A percentile compares a stretch with the other conserved stretches of the same genome.
Conservation (phyloP, 2,797 vertebrate species). For the Chaetophractus vellerosus region DNA sequence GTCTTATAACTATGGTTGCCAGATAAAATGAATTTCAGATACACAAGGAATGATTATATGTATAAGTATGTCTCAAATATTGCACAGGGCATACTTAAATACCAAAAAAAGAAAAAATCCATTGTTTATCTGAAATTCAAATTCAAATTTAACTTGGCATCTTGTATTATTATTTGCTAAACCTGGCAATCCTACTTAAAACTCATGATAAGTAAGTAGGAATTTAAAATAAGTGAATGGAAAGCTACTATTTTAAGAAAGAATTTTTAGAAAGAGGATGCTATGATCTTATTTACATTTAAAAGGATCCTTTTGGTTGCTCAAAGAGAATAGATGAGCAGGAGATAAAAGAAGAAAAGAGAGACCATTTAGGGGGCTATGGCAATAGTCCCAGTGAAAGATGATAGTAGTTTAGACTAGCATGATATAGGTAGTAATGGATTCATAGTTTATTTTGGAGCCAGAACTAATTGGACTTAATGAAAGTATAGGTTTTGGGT, state of each 20-base stretch:
- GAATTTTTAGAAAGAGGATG: neutral
- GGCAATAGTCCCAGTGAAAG: neutral
- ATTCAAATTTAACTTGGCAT: constrained; percentile 5
- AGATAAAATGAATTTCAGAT: constrained; percentile 17
- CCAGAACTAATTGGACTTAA: neutral
- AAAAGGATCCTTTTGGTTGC: neutral
- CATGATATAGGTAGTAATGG: neutral
- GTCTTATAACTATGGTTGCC: neutral
- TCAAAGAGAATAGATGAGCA: neutral
- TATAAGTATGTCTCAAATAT: neutral
- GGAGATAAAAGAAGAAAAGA: neutral
- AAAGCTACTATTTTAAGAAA: constrained; percentile 33
- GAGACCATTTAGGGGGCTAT: neutral
- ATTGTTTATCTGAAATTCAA: constrained; percentile 19
- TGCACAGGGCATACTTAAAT: neutral
- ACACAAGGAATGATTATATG: neutral
- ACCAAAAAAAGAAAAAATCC: neutral
- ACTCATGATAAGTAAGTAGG: neutral
- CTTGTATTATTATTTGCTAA: constrained; percentile 44
- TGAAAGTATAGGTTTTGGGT: neutral
- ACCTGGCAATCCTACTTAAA: neutral
- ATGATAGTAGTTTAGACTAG: neutral
- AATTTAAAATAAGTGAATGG: neutral
- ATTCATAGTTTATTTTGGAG: neutral
- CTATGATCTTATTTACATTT: neutral